Evolutionary conservation across 2,113 vertebrate genomes (phyloP), one percentile per base, ranked within the genome.

Genomic region (Pteruthius melanotis): DNA sequence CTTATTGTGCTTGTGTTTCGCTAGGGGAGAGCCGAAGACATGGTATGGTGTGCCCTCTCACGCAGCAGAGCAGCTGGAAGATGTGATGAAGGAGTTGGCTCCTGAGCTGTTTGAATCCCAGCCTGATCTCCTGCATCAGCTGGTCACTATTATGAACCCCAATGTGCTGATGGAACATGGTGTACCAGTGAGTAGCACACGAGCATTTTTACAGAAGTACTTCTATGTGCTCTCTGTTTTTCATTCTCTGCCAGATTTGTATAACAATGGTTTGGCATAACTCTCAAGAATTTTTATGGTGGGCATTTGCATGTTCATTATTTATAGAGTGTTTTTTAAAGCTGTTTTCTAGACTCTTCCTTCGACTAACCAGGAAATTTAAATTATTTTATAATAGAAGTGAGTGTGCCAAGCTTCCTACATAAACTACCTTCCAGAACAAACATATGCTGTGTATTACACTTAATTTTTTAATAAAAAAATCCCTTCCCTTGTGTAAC

Each of bases 141-240:
- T 99, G 65, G 99, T 99, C 95, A 99, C 99, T 97, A 99, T 99
- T 96, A 99, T 99, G 99, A 99, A 99, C 96, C 99, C 99, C 61
- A 99, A 99, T 19, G 94, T 99, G 80, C 98, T 99, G 39, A 99
- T 99, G 99, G 99, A 99, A 89, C 99, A 99, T 20, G 99, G 99
- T 16, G 99, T 99, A 49, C 99, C 99, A 77, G 99, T 99, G 98
- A 91, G 99, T 98, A 94, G 42, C 45, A 37, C 71, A 79, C 5
- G 0, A 87, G 13, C 9, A 2, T 49, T 88, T 93, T 76, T 87
- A 35, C 12, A 45, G 9, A 15, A 61, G 19, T 49, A 7, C 10
- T 66, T 24, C 18, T 80, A 0, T 31, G 31, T 1, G 0, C 12
- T 12, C 21, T 15, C 10, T 61, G 82, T 40, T 44, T 70, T 66